phyloP scores from a whole-genome alignment of 2,113 vertebrate genomes.

The Bettongia penicillata region DNA sequence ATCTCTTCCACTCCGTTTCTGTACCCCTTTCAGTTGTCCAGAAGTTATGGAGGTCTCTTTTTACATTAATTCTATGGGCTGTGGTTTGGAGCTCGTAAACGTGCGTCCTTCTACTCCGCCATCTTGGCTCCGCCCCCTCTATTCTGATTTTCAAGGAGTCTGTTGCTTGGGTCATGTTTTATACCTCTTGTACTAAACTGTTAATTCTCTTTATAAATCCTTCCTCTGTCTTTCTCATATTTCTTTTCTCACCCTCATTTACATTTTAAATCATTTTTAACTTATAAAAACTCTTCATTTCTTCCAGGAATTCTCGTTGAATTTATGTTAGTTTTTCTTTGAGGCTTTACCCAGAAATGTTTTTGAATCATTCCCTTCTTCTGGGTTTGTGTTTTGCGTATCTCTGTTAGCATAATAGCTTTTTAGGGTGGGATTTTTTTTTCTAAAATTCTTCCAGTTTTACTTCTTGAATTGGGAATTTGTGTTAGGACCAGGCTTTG shows the following conservation, averaged over 20 bases:
- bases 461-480: neutral
- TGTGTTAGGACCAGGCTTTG: neutral
- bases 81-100: too few relatives aligned
- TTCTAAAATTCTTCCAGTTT: neutral
- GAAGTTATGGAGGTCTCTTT: too few relatives aligned
- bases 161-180: neutral
- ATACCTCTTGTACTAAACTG: neutral
- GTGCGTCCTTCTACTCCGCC: too few relatives aligned
- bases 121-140: too few relatives aligned
- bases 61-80: too few relatives aligned
- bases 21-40: too few relatives aligned
- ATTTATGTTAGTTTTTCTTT: neutral
- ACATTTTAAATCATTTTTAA: neutral
- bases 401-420: neutral
- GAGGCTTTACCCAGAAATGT: neutral
- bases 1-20: too few relatives aligned
- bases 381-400: neutral
- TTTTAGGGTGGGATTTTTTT: neutral
- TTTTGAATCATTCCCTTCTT: neutral
- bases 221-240: neutral
- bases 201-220: neutral
- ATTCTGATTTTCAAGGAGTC: neutral
- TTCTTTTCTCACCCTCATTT: neutral
- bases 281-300: neutral
- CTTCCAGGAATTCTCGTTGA: neutral